phyloP scores from a whole-genome alignment of 2,113 vertebrate species.

The Tragelaphus buxtoni region DNA sequence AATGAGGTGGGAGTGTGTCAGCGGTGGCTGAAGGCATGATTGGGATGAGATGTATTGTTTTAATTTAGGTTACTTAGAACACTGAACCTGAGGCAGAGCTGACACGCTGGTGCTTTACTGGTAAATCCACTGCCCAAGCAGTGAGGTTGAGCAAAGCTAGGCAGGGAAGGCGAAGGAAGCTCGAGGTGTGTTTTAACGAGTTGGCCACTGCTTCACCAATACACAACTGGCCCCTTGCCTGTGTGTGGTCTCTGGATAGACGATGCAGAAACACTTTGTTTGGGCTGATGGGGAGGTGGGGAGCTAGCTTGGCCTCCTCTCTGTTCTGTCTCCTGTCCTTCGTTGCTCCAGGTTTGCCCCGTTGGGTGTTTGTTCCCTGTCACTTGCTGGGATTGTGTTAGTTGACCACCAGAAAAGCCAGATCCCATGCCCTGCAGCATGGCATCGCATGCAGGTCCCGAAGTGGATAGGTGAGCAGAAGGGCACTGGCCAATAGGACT shows the following conservation, averaged over 20 bases:
- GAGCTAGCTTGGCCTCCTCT: background rate
- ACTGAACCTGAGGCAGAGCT: background rate
- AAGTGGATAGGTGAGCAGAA: background rate
- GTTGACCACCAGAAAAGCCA: background rate
- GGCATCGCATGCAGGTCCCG: background rate
- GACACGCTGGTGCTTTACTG: background rate
- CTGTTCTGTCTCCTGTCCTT: background rate
- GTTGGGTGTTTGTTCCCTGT: background rate
- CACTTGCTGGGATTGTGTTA: background rate
- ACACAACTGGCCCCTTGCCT: background rate
- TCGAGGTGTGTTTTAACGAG: background rate
- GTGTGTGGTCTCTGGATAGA: background rate
- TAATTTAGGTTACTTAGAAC: background rate
- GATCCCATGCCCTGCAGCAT: background rate
- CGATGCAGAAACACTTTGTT: background rate
- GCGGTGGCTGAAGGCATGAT: background rate
- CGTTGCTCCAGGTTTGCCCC: background rate
- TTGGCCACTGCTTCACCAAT: background rate
- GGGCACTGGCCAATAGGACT: background rate
- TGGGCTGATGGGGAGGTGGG: background rate
- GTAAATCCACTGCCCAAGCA: background rate
- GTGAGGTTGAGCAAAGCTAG: background rate
- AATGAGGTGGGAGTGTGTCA: background rate
- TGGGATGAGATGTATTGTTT: background rate
- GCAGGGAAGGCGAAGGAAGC: background rate